A percentile compares a stretch with the other conserved stretches of the same genome.
These are phyloP conservation scores for Cabera pusaria DNA, from an alignment of 2,888 invertebrate genomes.

Conservation along the genomic window DNA sequence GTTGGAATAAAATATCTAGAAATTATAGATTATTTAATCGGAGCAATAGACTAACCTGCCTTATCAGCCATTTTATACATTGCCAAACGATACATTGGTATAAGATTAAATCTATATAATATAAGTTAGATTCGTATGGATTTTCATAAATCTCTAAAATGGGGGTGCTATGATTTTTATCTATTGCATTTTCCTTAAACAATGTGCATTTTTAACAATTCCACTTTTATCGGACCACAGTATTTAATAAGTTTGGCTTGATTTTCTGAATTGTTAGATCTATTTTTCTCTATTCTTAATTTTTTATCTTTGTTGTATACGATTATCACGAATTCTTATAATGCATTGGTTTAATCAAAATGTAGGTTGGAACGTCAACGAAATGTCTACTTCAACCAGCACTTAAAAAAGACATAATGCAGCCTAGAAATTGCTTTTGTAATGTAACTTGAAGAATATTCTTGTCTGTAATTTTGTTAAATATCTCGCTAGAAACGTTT, in stretches of 20 bases:
- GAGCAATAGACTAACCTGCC: conserved; percentile 6
- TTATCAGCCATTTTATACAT: conserved; percentile 21
- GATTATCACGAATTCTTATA: too few relatives aligned
- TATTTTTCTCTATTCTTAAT: conserved; percentile 5
- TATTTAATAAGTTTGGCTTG: conserved; percentile 15
- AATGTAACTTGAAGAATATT: too few relatives aligned
- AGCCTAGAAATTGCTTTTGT: too few relatives aligned
- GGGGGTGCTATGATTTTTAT: conserved; percentile 58
- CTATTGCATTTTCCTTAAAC: conserved; percentile 39
- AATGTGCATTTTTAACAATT: conserved; percentile 27
- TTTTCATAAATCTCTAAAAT: conserved; percentile 53
- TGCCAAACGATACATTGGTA: conserved; percentile 51
- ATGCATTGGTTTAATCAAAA: too few relatives aligned
- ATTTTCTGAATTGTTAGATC: conserved; percentile 8
- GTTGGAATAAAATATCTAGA: conserved; percentile 3
- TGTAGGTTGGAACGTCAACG: too few relatives aligned
- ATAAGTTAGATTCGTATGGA: conserved; percentile 56
- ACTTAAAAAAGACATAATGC: too few relatives aligned
- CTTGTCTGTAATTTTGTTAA: too few relatives aligned
- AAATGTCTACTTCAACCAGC: too few relatives aligned
- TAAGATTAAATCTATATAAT: conserved; percentile 35
- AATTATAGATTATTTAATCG: too few relatives aligned
- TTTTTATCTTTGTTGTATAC: too few relatives aligned
- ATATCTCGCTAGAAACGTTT: too few relatives aligned
- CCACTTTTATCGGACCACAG: conserved; percentile 24